Conservation (phyloP, 2,113 vertebrate genomes). For the Nematolebias whitei region DNA sequence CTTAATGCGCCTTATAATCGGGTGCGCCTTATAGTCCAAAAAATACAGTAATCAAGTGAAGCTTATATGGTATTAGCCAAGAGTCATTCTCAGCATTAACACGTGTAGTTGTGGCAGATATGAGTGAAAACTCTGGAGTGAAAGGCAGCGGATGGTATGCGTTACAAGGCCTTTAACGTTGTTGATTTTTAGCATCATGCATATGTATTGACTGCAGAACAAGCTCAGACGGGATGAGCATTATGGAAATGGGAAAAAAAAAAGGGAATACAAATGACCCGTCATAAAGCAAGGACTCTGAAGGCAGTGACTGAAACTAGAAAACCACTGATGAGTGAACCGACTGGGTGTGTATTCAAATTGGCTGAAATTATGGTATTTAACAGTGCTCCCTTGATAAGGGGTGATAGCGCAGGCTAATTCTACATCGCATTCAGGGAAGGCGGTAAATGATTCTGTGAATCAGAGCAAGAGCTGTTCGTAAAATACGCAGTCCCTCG, state of each 20-base stretch:
- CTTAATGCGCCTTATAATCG: too few relatives aligned
- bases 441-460: slow-evolving; percentile 23
- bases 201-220: slow-evolving; percentile 37
- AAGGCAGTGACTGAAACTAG: slow-evolving; percentile 39
- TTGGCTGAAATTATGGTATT: slow-evolving; percentile 63
- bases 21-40: too few relatives aligned
- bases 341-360: slow-evolving; percentile 59
- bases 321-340: slow-evolving; percentile 48
- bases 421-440: slow-evolving; percentile 44
- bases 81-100: too few relatives aligned
- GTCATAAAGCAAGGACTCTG: slow-evolving; percentile 54
- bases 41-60: too few relatives aligned
- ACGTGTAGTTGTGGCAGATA: too few relatives aligned
- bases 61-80: too few relatives aligned
- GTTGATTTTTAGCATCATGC: slow-evolving; percentile 32
- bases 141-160: too few relatives aligned
- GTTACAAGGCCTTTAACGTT: not conserved
- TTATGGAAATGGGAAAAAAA: slow-evolving; percentile 60
- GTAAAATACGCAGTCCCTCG: slow-evolving; percentile 15
- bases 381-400: slow-evolving; percentile 66
- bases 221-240: slow-evolving; percentile 38
- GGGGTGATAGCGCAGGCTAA: slow-evolving; percentile 53
- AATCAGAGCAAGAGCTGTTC: slow-evolving; percentile 37
- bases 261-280: slow-evolving; percentile 67
- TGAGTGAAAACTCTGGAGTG: too few relatives aligned